Percentiles rank a stretch among this genome's conserved stretches.
These are phyloP conservation scores for Picathartes gymnocephalus DNA, from an alignment of 2,113 vertebrate genomes.

Conservation along the genomic window DNA sequence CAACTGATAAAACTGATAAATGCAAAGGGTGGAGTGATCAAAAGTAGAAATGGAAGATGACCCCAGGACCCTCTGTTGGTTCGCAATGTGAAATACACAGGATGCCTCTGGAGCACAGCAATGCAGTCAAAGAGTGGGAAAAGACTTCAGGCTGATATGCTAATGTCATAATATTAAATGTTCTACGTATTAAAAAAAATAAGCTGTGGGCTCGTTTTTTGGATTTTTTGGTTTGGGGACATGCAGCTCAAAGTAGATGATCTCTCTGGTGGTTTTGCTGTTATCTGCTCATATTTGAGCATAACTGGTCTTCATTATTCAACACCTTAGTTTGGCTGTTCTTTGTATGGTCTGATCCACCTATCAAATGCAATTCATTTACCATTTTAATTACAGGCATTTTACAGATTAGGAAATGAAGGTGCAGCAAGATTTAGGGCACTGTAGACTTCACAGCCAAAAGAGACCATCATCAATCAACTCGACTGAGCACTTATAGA, in stretches of 20 bases:
- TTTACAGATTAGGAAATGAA: not conserved
- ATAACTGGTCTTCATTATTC: not conserved
- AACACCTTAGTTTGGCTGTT: not conserved
- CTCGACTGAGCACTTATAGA: not conserved
- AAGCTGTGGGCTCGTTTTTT: fast-evolving
- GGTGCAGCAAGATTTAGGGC: not conserved
- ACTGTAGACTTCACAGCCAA: not conserved
- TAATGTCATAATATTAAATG: not conserved
- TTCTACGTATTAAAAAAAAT: not conserved
- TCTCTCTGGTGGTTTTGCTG: not conserved
- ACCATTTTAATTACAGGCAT: not conserved
- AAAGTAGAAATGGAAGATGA: not conserved
- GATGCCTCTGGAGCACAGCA: not conserved
- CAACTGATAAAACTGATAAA: not conserved
- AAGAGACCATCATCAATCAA: not conserved
- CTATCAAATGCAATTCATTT: not conserved
- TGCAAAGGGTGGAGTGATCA: not conserved
- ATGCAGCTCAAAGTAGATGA: not conserved
- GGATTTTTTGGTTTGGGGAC: not conserved
- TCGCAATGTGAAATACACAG: not conserved
- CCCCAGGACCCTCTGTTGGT: not conserved
- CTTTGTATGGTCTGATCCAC: not conserved
- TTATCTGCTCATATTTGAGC: not conserved
- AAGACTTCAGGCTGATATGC: not conserved
- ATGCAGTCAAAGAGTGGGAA: not conserved